Conservation (phyloP, 92 coral and sea anemone species). For the Siderastrea radians region DNA sequence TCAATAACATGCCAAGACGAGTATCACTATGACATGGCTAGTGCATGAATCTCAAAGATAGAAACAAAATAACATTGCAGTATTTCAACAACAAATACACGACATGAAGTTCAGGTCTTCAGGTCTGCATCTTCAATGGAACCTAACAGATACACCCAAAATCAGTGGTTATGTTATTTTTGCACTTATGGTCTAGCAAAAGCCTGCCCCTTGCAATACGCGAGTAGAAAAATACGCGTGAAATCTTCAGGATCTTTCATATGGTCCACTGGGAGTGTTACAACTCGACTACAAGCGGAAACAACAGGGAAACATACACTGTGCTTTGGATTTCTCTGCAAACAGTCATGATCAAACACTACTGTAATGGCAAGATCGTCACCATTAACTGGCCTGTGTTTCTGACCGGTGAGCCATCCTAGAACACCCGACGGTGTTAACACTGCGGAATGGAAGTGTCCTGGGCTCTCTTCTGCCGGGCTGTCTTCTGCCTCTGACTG, state of each 20-base stretch:
- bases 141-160: slow-evolving; percentile 10
- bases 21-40: neutral
- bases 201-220: slow-evolving; percentile 63
- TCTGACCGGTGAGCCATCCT: slow-evolving; percentile 43
- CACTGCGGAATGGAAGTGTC: slow-evolving; percentile 29
- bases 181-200: slow-evolving; percentile 40
- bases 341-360: slow-evolving; percentile 43
- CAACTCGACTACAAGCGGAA: slow-evolving; percentile 29
- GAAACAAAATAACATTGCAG: slow-evolving; percentile 6
- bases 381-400: slow-evolving; percentile 62
- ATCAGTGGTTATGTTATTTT: slow-evolving; percentile 7
- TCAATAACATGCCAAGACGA: slow-evolving; percentile 7
- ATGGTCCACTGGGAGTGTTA: slow-evolving; percentile 55
- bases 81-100: neutral
- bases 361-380: slow-evolving; percentile 42
- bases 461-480: slow-evolving; percentile 15
- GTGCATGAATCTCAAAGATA: slow-evolving; percentile 6
- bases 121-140: slow-evolving; percentile 31
- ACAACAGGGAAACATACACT: slow-evolving; percentile 48
- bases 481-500: slow-evolving; percentile 20
- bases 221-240: slow-evolving; percentile 29
- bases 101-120: slow-evolving; percentile 10
- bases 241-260: slow-evolving; percentile 39
- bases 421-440: slow-evolving; percentile 27
- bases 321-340: slow-evolving; percentile 37